A percentile compares a stretch with the other conserved stretches of the same genome.
Evolutionary conservation across 2,797 vertebrate genomes (phyloP).

Genomic region (Catostomus latipinnis): DNA sequence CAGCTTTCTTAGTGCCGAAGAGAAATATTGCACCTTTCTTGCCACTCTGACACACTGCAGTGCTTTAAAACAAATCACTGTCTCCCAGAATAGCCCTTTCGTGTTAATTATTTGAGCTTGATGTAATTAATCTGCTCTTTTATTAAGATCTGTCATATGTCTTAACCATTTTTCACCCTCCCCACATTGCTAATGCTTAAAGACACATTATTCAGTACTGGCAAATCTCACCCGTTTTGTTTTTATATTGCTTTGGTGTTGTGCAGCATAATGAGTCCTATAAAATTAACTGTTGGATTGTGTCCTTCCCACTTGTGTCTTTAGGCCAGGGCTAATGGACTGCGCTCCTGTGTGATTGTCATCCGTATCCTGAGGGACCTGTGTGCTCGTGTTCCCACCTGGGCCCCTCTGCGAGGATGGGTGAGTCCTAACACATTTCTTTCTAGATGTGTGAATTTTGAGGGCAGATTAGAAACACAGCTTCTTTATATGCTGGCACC

Average conservation of each 20-base stretch:
- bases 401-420: slow-evolving; percentile 95
- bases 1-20: slow-evolving; percentile 63
- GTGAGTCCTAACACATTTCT: slow-evolving; percentile 72
- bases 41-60: slow-evolving; percentile 8
- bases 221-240: slow-evolving; percentile 18
- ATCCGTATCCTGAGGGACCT: slow-evolving; percentile 95
- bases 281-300: slow-evolving; percentile 53
- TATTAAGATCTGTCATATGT: slow-evolving; percentile 44
- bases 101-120: background rate
- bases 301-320: slow-evolving; percentile 74
- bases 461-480: too few species aligned
- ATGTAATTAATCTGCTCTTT: slow-evolving; percentile 28
- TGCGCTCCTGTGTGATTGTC: slow-evolving; percentile 97
- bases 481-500: background rate
- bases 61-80: background rate
- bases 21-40: slow-evolving; percentile 78
- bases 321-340: slow-evolving; percentile 96
- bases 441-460: too few species aligned
- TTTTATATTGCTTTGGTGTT: slow-evolving; percentile 48
- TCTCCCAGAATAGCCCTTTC: background rate
- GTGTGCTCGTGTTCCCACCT: slow-evolving; percentile 91
- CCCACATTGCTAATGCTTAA: slow-evolving; percentile 9
- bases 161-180: slow-evolving; percentile 17
- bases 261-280: slow-evolving; percentile 48
- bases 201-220: background rate